Evolutionary conservation across 2,888 invertebrate species (phyloP), one percentile per base, ranked within the genome.

Genomic region (Lysandra bellargus): DNA sequence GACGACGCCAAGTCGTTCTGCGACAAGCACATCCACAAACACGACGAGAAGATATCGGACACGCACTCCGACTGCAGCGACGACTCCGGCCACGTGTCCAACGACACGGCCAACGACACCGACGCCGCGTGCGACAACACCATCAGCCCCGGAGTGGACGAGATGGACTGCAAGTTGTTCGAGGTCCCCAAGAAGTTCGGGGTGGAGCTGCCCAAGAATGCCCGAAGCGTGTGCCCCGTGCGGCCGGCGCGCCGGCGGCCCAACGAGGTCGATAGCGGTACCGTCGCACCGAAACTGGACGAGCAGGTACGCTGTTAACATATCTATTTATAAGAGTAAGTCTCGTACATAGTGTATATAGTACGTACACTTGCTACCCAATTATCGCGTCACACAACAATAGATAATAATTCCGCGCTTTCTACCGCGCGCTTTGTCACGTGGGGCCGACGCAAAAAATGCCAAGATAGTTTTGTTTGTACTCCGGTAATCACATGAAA

Each of bases 31-130:
- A 84, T 91, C 83, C 89, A 89, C 82, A 94, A 94, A 88, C 92
- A 92, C 77, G 92, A 94, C 78, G 94, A 95, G 84, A 95, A 95
- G 87, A 92, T 93, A 88, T 95, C 95, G 81, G 95, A 95, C 88
- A 95, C 95, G 83, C 95, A 95, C 83, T 96, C 96, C 6, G 96
- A 96, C 85, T 97, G 97, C 85, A 97, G 97, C 80, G 97, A 97
- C 85, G 97, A 97, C 91, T 97, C 97, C 80, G 97, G 97, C 81
- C 97, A 97, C 90, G 97, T 97, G 84, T 97, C 97, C 78, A 97
- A 97, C 86, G 97, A 97, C 87, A 97, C 97, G 80, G 97, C 97
- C 78, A 97, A 97, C 86, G 97, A 97, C 88, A 96, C 96, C 85
- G 96, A 96, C 81, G 87, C 86, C 9, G 85, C 88, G 33, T 93